These are phyloP conservation scores for Fulmarus glacialis DNA, from an alignment of 2,113 vertebrate species.

Conservation along the genomic window DNA sequence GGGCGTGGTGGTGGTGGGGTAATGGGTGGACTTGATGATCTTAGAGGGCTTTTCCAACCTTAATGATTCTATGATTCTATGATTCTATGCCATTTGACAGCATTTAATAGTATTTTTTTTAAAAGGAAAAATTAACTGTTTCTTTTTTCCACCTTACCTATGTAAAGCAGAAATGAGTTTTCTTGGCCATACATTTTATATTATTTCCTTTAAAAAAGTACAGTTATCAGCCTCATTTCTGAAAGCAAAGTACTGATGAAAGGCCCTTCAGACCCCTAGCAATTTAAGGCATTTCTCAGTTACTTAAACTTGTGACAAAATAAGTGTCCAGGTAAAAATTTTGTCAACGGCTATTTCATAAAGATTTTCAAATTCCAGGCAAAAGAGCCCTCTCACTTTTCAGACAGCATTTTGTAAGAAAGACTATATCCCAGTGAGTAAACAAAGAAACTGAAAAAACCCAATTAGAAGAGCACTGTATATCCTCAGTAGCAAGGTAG, in stretches of 20 bases:
- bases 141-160: not conserved
- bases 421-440: not conserved
- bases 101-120: not conserved
- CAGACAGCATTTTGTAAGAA: not conserved
- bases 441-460: not conserved
- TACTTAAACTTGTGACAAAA: not conserved
- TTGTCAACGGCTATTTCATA: not conserved
- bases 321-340: not conserved
- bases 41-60: no score
- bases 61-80: no score
- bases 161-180: not conserved
- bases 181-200: not conserved
- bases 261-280: not conserved
- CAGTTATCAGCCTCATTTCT: not conserved
- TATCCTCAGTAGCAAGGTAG: not conserved
- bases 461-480: not conserved
- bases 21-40: no score
- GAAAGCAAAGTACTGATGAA: not conserved
- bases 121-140: not conserved
- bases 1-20: no score
- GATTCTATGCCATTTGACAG: not conserved
- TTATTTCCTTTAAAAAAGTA: not conserved
- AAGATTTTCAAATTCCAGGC: not conserved
- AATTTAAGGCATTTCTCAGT: not conserved
- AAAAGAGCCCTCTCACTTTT: not conserved